Conservation (phyloP, 64 coral and sea anemone species). For the Cladopsammia gracilis region DNA sequence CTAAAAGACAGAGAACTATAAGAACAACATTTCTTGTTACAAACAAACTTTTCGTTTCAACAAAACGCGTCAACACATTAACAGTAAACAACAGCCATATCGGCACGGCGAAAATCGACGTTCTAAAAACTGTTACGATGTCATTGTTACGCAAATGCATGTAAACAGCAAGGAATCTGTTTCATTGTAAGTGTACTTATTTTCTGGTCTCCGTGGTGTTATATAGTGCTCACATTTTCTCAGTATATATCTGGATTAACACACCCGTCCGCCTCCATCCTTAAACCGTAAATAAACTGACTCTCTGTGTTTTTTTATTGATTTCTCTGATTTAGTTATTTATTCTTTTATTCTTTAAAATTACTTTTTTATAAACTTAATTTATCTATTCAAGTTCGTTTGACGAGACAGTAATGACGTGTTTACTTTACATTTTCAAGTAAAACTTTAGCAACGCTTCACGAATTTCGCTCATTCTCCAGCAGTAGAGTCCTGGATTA, state of each 20-base stretch:
- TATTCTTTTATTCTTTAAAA: no score
- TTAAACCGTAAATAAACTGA: no score
- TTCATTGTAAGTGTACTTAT: no score
- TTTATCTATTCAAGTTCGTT: no score
- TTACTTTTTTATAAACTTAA: no score
- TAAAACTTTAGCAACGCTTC: neutral
- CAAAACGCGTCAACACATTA: neutral
- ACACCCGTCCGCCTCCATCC: no score
- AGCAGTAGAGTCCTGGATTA: slow-evolving; percentile 25
- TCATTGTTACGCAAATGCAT: slow-evolving; percentile 1
- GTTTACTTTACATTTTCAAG: neutral
- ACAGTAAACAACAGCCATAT: neutral
- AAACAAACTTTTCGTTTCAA: neutral
- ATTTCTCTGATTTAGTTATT: no score
- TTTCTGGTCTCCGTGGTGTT: no score
- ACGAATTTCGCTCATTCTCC: neutral
- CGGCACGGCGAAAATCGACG: neutral
- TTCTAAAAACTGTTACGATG: neutral
- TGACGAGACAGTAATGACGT: neutral
- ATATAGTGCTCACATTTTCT: no score
- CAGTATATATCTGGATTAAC: no score
- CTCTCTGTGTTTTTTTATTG: neutral
- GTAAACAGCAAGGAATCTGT: no score
- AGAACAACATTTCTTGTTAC: neutral
- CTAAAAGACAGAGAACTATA: neutral